Percentiles rank a stretch among this genome's conserved stretches.
These are phyloP conservation scores for Cataglyphis cursor DNA, from an alignment of 2,888 invertebrate genomes.

Conservation along the genomic window DNA sequence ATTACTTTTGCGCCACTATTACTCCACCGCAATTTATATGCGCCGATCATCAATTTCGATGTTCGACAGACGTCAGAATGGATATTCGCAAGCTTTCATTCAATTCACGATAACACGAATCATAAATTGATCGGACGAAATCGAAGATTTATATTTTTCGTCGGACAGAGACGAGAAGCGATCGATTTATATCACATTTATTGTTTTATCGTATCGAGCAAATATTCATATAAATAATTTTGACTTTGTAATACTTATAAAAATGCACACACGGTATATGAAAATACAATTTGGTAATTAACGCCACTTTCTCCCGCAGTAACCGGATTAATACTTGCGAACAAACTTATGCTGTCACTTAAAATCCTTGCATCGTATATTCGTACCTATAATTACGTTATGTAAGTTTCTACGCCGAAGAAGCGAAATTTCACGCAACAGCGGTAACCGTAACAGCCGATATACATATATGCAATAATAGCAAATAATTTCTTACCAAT, in stretches of 20 bases:
- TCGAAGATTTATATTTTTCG: constrained; percentile 20
- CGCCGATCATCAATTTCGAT: constrained; percentile 44
- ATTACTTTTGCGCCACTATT: constrained; percentile 61
- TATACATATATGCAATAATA: constrained; percentile 31
- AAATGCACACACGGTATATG: neutral
- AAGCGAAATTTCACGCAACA: constrained; percentile 59
- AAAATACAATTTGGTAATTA: neutral
- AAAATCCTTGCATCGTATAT: constrained; percentile 49
- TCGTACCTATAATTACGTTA: constrained; percentile 57
- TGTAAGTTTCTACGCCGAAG: constrained; percentile 36
- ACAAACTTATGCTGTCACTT: constrained; percentile 1
- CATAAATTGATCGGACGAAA: constrained; percentile 12
- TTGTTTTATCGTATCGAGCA: constrained; percentile 8
- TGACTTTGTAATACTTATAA: neutral
- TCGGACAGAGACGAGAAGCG: neutral
- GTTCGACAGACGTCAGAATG: constrained; percentile 21
- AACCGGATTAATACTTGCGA: neutral
- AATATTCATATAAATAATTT: neutral
- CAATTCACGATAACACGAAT: constrained; percentile 3
- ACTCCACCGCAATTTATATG: constrained; percentile 57
- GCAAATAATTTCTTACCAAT: neutral
- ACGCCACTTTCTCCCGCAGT: constrained; percentile 5
- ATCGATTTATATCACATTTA: constrained; percentile 9
- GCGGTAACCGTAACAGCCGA: constrained; percentile 46
- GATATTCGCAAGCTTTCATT: neutral